Evolutionary conservation across 2,797 vertebrate species (phyloP), one percentile per base, ranked within the genome.

Genomic region (Xiphorhynchus erythropygius): DNA sequence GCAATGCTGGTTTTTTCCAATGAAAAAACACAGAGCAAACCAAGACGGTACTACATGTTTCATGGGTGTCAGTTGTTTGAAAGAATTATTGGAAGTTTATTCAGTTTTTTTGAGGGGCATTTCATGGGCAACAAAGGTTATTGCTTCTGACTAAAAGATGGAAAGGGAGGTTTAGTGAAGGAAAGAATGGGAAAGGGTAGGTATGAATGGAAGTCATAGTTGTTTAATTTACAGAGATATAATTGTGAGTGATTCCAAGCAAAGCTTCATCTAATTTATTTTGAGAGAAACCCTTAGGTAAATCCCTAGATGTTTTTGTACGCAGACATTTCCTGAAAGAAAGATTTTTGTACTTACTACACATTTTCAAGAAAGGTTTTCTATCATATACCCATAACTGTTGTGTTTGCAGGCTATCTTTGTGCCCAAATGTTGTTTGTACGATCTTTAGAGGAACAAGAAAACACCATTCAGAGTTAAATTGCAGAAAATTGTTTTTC

Each of bases 401-500:
- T 39, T 87, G 4, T 17, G 37, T 24, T 55, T 83, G 21, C 32
- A 73, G 65, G 35, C 35, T 70, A 24, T 47, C 33, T 50, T 77
- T 39, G 28, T 49, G 41, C 5, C 18, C 14, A 67, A 44, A 67
- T 1, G 0, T 49, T 49, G 10, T 27, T 60, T 44, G 35, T 23
- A 55, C 21, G 21, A 50, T 67, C 35, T 49, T 73, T 21, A 44
- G 65, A 77, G 13, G 71, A 83, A 44, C 53, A 83, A 67, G 69
- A 76, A 84, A 90, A 67, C 53, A 90, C 14, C 32, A 67, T 39
- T 81, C 79, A 35, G 65, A 62, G 37, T 33, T 76, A 80, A 88
- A 88, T 62, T 60, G 35, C 17, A 84, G 64, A 80, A 85, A 94
- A 88, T 93, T 92, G 69, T 90, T 94, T 95, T 95, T 90, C 83